A percentile compares a stretch with the other conserved stretches of the same genome.
Conservation (phyloP, 2,797 vertebrate genomes). For the Tenualosa thibaudeaui region DNA sequence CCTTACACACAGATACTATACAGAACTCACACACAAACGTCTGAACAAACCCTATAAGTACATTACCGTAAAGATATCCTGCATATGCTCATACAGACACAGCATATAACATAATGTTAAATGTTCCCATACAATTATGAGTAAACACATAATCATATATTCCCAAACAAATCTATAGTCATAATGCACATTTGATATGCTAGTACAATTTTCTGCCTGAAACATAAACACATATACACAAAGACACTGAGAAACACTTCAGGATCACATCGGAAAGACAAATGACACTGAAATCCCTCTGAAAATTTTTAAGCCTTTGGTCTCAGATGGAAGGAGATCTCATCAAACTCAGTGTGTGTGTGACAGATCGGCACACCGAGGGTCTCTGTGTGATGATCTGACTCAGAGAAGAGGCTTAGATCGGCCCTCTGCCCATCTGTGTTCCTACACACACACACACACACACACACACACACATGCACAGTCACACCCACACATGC, state of each 20-base stretch:
- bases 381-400: conserved; percentile 52
- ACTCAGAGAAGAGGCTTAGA: conserved; percentile 65
- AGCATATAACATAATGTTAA: not conserved
- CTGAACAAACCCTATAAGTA: not conserved
- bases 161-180: too few relatives aligned
- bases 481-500: conserved; percentile 39
- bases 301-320: not conserved
- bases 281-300: not conserved
- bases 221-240: not conserved
- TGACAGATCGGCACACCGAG: conserved; percentile 48
- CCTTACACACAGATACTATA: not conserved
- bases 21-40: not conserved
- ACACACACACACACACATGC: conserved; percentile 54
- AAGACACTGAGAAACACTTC: not conserved
- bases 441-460: conserved; percentile 62
- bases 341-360: not conserved
- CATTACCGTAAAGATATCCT: too few relatives aligned
- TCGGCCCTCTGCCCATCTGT: conserved; percentile 70
- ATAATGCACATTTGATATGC: not conserved
- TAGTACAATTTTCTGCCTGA: not conserved
- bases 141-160: too few relatives aligned
- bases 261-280: not conserved
- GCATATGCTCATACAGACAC: not conserved
- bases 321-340: not conserved
- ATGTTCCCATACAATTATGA: not conserved